Evolutionary conservation across 2,888 invertebrate species (phyloP), one percentile per base, ranked within the genome.

Genomic region (Drosophila parthenogenetica): DNA sequence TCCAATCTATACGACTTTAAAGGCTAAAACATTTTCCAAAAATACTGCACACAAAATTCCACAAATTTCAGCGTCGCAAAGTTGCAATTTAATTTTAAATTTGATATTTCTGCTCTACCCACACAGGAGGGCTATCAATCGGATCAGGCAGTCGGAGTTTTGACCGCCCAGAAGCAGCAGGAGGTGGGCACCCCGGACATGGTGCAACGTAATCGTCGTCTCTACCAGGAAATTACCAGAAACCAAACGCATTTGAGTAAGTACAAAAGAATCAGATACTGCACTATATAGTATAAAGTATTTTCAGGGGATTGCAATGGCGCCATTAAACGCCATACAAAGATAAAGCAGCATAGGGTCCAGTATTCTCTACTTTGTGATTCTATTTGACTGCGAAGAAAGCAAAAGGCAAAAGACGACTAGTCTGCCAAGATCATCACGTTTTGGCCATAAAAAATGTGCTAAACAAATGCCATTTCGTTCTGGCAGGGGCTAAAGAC

Each of bases 111-210:
- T 32, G 1, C 32, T 11, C 11, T 11, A 11, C 2, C 32, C 51
- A 32, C 37, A 13, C 87, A 91, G 85, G 85, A 55, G 17, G 85
- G 84, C 62, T 91, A 87, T 76, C 83, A 83, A 72, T 89, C 90
- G 43, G 89, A 88, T 76, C 81, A 90, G 64, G 65, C 82, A 50
- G 58, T 80, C 1, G 90, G 90, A 35, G 81, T 66, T 7, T 32
- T 90, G 22, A 91, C 91, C 17, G 84, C 85, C 14, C 84, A 82
- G 63, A 92, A 91, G 69, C 83, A 80, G 66, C 69, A 82, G 16
- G 83, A 91, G 40, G 78, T 86, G 51, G 91, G 90, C 54, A 90
- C 82, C 19, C 69, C 68, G 25, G 87, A 89, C 17, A 82, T 67
- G 16, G 91, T 90, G 13, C 87, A 89, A 57, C 53, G 13, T 16